Conservation (phyloP, 2,113 vertebrate species). For the Nothobranchius furzeri region DNA sequence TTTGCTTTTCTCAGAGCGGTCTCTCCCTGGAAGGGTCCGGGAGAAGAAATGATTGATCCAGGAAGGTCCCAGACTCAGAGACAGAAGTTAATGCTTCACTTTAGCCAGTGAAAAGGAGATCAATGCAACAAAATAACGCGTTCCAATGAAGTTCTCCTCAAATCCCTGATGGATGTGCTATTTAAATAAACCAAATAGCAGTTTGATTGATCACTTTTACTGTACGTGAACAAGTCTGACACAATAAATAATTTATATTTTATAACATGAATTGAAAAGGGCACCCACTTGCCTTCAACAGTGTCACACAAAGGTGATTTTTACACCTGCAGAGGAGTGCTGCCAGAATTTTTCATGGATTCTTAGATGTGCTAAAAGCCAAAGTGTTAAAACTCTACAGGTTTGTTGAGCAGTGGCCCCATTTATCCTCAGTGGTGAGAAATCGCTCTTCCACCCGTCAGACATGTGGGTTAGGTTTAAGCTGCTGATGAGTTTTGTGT, state of each 20-base stretch:
- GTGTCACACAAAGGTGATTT: not conserved
- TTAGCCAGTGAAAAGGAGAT: slow-evolving; percentile 49
- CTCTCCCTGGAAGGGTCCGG: slow-evolving; percentile 28
- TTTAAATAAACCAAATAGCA: slow-evolving; percentile 17
- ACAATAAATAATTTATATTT: not conserved
- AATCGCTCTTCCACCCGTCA: not conserved
- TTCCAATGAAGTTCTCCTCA: slow-evolving; percentile 46
- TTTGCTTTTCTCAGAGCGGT: slow-evolving; percentile 10
- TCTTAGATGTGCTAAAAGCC: slow-evolving; percentile 43
- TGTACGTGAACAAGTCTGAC: not conserved
- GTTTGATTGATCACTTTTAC: no score
- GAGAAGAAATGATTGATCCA: slow-evolving; percentile 54
- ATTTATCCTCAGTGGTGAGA: slow-evolving; percentile 19
- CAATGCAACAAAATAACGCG: slow-evolving; percentile 65
- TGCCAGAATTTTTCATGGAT: no score
- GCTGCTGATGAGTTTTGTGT: not conserved
- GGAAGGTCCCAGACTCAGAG: slow-evolving; percentile 58
- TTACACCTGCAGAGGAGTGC: not conserved
- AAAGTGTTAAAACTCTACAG: slow-evolving; percentile 39
- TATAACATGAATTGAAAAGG: not conserved
- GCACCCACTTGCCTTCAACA: not conserved
- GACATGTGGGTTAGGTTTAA: not conserved
- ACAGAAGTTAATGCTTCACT: slow-evolving; percentile 63
- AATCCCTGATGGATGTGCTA: slow-evolving; percentile 4
- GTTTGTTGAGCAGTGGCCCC: slow-evolving; percentile 20